Base-by-base conservation (phyloP, 2,113 vertebrate species). In the Xenotilapia longispinis region DNA sequence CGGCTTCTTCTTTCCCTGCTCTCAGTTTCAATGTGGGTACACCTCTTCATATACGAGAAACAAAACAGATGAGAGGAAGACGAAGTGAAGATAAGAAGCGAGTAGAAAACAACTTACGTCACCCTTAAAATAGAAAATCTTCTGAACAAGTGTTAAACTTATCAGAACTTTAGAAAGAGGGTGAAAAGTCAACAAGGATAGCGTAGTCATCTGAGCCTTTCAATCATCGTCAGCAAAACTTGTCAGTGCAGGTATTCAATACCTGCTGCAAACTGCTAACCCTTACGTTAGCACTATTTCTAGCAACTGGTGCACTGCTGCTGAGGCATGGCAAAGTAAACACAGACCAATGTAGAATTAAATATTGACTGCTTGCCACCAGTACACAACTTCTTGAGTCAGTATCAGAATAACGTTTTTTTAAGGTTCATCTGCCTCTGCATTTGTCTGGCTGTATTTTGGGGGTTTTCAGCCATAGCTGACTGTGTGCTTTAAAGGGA, bases 11-110 rank as follows among this genome's bases (percentile, higher is more conserved):
- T 28, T 45, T 49, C 45, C 15, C 26, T 78, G 42, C 73, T 78
- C 45, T 51, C 73, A 78, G 45, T 51, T 78, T 78, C 45, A 51
- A 51, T 78, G 0, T 51, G 73, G 73, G 45, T 47, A 47, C 70
- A 49, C 70, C 23, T 49, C 42, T 28, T 78, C 42, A 78, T 17
- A 47, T 45, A 75, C 42, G 14, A 75, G 70, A 28, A 75, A 49
- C 70, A 19, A 26, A 75, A 15, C 70, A 49, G 23, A 31, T 19
- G 23, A 75, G 23, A 49, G 23, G 9, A 28, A 78, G 70, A 78
- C 6, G 45, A 78, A 31, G 73, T 78, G 15, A 78, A 0, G 73
- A 51, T 78, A 78, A 51, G 23, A 31, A 31, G 45, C 9, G 17
- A 51, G 26, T 19, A 51, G 26, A 78, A 49, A 78, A n/a, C 17